Conservation (phyloP, 2,888 invertebrate species). For the Sphecodes monilicornis region DNA sequence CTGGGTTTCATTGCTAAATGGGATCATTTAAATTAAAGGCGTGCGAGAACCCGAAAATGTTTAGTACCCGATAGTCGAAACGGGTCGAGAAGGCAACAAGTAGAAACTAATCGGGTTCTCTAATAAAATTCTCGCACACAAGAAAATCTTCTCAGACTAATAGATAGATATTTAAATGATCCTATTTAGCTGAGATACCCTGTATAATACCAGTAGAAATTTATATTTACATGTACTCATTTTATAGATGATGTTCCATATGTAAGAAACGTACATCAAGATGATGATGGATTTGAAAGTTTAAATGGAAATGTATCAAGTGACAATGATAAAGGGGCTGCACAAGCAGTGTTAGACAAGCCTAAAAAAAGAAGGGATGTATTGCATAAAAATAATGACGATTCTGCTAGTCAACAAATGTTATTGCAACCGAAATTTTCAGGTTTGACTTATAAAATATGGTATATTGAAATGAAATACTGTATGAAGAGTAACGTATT, state of each 20-base stretch:
- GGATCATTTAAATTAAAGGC: too few species aligned
- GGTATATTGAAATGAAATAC: background rate
- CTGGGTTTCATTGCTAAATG: too few species aligned
- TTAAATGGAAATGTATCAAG: slow-evolving; percentile 93
- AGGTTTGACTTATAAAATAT: slow-evolving; percentile 60
- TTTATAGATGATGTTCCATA: slow-evolving; percentile 64
- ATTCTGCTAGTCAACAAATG: slow-evolving; percentile 41
- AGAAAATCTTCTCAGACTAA: background rate
- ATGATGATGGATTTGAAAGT: slow-evolving; percentile 94
- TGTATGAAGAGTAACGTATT: background rate
- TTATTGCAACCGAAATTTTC: slow-evolving; percentile 55
- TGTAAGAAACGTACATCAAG: slow-evolving; percentile 83
- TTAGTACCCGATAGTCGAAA: too few species aligned
- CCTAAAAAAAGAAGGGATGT: slow-evolving; percentile 33
- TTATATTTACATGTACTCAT: slow-evolving; percentile 22
- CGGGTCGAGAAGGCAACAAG: too few species aligned
- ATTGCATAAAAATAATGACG: slow-evolving; percentile 50
- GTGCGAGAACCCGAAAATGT: too few species aligned
- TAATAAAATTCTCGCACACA: too few species aligned
- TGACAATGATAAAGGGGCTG: slow-evolving; percentile 85
- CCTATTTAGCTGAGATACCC: background rate
- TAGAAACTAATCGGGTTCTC: too few species aligned
- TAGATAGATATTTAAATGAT: background rate
- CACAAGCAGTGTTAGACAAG: slow-evolving; percentile 31
- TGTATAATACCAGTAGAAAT: background rate